Conservation (phyloP, 2,113 vertebrate genomes). For the Collichthys lucidus region DNA sequence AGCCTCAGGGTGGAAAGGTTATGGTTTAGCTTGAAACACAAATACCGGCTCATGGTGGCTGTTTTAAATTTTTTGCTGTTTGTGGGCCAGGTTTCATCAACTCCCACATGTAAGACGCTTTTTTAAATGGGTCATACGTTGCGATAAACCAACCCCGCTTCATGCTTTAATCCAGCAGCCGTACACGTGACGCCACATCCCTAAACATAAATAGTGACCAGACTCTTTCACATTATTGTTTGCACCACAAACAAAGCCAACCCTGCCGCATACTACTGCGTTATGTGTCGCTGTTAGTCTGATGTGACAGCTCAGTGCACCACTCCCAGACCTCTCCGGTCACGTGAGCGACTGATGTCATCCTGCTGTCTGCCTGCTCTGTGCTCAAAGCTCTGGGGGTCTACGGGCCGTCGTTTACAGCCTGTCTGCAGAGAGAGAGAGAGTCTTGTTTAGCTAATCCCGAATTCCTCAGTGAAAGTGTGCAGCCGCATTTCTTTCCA, state of each 20-base stretch:
- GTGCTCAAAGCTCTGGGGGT: background rate
- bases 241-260: conserved; percentile 43
- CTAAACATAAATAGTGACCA: background rate
- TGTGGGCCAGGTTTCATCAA: background rate
- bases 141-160: background rate
- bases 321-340: conserved; percentile 42
- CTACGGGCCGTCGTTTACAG: conserved; percentile 1
- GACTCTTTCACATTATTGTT: background rate
- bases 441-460: conserved; percentile 26
- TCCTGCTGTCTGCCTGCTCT: conserved; percentile 19
- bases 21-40: conserved; percentile 14
- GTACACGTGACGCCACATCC: conserved; percentile 7
- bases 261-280: conserved; percentile 8
- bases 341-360: conserved; percentile 66
- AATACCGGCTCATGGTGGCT: conserved; percentile 1
- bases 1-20: background rate
- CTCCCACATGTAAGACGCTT: background rate
- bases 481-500: background rate
- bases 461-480: conserved; percentile 16
- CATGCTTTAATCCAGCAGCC: background rate
- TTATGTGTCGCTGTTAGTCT: conserved; percentile 17
- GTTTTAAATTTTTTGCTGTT: background rate
- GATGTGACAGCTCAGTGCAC: conserved; percentile 42
- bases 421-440: conserved; percentile 13
- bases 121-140: background rate